Conservation (phyloP, 2,113 vertebrate species). For the Leucosticte australis region DNA sequence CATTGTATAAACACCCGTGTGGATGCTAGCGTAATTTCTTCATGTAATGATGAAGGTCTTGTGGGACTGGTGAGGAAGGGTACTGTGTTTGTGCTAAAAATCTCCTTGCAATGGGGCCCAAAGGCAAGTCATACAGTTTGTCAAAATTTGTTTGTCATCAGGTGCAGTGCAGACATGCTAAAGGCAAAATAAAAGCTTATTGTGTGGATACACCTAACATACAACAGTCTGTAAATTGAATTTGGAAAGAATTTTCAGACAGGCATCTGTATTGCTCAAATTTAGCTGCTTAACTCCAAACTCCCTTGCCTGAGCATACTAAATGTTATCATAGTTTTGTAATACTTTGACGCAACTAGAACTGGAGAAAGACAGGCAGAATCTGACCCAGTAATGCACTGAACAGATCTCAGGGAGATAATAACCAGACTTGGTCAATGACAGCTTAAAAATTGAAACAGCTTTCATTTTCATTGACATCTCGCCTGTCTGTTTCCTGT, state of each 20-base stretch:
- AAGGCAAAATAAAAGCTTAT: background rate
- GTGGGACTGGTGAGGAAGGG: background rate
- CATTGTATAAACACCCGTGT: background rate
- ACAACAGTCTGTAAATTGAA: background rate
- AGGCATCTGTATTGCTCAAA: background rate
- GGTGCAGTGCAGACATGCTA: background rate
- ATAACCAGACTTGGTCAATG: background rate
- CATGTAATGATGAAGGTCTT: background rate
- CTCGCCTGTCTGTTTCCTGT: background rate
- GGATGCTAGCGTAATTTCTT: background rate
- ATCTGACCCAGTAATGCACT: background rate
- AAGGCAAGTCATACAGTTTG: background rate
- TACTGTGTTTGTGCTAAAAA: background rate
- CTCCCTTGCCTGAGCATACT: background rate
- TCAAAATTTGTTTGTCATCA: background rate
- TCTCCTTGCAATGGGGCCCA: background rate
- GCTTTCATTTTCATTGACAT: background rate
- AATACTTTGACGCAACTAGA: background rate
- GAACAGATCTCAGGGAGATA: background rate
- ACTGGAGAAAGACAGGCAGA: background rate
- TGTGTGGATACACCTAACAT: background rate
- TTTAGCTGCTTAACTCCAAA: background rate
- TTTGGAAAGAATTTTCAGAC: background rate
- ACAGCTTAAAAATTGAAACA: background rate
- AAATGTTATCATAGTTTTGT: background rate